phyloP scores from a whole-genome alignment of 2,888 invertebrate genomes.

The Eristalis pertinax region DNA sequence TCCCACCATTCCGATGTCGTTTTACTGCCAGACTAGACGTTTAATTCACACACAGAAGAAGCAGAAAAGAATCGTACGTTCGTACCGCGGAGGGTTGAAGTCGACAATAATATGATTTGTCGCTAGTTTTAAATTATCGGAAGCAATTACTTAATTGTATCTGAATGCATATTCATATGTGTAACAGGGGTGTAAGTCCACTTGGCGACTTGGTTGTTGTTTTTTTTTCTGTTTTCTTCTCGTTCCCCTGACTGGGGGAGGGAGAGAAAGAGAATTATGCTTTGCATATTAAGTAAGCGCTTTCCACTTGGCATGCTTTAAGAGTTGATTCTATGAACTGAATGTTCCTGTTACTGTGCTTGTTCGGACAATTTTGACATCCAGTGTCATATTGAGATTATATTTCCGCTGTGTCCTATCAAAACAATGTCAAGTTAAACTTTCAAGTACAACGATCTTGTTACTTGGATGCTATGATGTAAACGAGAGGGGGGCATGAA shows the following conservation, averaged over 20 bases:
- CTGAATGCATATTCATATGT: constrained; percentile 52
- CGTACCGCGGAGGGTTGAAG: neutral
- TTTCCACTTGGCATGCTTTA: neutral
- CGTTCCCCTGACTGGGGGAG: neutral
- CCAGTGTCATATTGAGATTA: neutral
- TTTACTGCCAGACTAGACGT: constrained; percentile 53
- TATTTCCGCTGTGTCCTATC: neutral
- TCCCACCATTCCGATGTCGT: constrained; percentile 2
- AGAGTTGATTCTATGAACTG: neutral
- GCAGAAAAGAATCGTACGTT: neutral
- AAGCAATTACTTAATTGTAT: constrained; percentile 65
- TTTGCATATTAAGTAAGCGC: constrained; percentile 9
- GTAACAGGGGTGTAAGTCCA: constrained; percentile 42
- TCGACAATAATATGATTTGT: constrained; percentile 52
- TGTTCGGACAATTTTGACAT: neutral
- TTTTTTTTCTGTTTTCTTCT: neutral
- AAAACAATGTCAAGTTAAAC: neutral
- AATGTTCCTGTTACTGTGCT: neutral
- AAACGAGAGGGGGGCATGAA: neutral
- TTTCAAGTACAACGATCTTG: neutral
- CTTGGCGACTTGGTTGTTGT: neutral
- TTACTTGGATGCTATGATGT: neutral
- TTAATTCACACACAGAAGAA: constrained; percentile 47
- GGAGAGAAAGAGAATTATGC: neutral
- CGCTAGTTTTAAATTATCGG: constrained; percentile 55